These are phyloP conservation scores for Ypsolopha scabrella DNA, from an alignment of 2,888 invertebrate genomes.

Conservation along the genomic window DNA sequence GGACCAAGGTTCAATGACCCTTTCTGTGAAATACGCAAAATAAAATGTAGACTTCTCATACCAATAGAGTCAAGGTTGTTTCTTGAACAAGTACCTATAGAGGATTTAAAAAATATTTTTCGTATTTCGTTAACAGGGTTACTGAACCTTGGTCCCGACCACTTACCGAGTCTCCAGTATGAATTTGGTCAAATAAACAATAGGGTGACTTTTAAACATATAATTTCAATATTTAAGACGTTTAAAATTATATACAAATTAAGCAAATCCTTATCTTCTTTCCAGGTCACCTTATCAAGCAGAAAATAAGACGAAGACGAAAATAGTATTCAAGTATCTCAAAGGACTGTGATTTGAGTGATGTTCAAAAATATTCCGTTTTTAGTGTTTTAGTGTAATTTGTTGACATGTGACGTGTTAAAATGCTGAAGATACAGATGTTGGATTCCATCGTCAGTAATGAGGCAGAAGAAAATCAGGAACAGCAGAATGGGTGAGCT, in stretches of 20 bases:
- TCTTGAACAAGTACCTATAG: no score
- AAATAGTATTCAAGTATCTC: neutral
- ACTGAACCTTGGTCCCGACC: no score
- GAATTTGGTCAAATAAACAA: no score
- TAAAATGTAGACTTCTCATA: no score
- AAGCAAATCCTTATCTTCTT: conserved; percentile 8
- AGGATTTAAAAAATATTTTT: no score
- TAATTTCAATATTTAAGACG: neutral
- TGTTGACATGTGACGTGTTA: conserved; percentile 56
- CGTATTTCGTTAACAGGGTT: no score
- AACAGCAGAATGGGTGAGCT: conserved; percentile 54
- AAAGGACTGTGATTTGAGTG: neutral
- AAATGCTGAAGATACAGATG: conserved; percentile 83
- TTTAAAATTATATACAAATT: neutral
- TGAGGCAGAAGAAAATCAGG: conserved; percentile 62
- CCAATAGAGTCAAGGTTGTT: no score
- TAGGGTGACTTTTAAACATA: neutral
- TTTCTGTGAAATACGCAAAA: no score
- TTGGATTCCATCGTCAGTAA: conserved; percentile 79
- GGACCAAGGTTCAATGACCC: no score
- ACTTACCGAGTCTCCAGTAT: no score
- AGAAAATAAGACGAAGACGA: neutral
- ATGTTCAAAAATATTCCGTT: neutral
- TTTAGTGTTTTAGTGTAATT: conserved; percentile 11
- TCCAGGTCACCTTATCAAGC: conserved; percentile 13